A percentile compares a stretch with the other conserved stretches of the same genome.
Conservation (phyloP, 2,888 invertebrate species). For the Camponotus fellah region DNA sequence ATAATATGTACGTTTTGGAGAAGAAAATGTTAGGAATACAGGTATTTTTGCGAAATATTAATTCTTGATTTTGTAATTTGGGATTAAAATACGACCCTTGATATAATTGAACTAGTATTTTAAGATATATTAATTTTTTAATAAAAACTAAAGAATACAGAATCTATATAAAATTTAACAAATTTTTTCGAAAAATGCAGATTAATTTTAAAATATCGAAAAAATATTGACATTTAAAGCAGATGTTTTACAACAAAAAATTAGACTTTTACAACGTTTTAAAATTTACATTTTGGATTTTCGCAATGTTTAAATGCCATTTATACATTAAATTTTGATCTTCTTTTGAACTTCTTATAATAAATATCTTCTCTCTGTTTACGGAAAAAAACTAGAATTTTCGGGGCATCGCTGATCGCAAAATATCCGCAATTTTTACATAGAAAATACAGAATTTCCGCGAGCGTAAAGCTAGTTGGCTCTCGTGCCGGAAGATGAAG, state of each 20-base stretch:
- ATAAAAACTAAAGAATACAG: not conserved
- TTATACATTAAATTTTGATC: no score
- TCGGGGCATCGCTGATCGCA: not conserved
- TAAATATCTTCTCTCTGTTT: not conserved
- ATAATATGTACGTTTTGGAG: no score
- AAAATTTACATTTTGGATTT: slow-evolving; percentile 1
- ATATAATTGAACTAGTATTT: not conserved
- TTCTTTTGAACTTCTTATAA: not conserved
- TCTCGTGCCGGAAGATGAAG: slow-evolving; percentile 29
- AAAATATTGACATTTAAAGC: not conserved
- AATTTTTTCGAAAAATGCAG: not conserved
- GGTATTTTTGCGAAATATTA: no score
- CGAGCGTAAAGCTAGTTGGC: not conserved
- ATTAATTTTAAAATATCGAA: not conserved
- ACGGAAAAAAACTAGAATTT: not conserved
- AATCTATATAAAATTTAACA: not conserved
- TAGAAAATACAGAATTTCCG: not conserved
- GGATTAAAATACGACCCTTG: no score
- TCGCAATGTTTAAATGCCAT: not conserved
- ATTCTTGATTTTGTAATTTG: no score
- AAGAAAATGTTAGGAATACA: no score
- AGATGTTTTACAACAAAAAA: not conserved
- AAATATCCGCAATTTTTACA: slow-evolving; percentile 1
- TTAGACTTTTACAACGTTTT: not conserved
- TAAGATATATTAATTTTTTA: not conserved